phyloP scores from a whole-genome alignment of 2,797 vertebrate genomes.

The Smutsia gigantea region DNA sequence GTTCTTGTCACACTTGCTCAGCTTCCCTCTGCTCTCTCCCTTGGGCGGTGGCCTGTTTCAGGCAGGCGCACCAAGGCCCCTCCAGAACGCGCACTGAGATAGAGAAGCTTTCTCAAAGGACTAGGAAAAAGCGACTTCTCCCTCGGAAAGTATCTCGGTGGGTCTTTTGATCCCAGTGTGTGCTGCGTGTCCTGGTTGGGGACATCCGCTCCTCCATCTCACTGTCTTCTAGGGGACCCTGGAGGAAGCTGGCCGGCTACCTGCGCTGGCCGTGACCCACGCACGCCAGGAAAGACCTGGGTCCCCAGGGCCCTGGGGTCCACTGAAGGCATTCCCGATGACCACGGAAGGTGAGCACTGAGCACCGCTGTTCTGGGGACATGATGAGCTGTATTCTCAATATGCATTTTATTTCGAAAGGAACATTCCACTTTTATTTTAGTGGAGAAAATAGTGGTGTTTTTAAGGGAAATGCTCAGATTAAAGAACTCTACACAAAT shows the following conservation, averaged over 20 bases:
- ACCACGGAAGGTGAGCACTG: not conserved
- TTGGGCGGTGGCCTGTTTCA: not conserved
- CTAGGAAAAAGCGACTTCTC: not conserved
- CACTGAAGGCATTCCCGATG: not conserved
- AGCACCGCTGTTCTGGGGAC: not conserved
- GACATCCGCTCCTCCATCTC: not conserved
- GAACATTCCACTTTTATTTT: not conserved
- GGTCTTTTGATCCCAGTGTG: rapidly evolving
- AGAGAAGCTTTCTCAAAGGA: not conserved
- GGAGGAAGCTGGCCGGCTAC: not conserved
- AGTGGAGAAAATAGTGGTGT: not conserved
- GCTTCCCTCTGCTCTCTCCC: not conserved
- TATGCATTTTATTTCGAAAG: not conserved
- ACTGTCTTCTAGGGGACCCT: not conserved
- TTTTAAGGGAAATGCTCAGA: not conserved
- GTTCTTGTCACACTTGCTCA: not conserved
- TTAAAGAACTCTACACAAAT: not conserved
- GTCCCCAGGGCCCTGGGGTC: too few relatives aligned
- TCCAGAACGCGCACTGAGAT: not conserved
- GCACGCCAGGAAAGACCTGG: rapidly evolving
- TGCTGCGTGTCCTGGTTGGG: rapidly evolving
- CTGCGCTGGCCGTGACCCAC: rapidly evolving
- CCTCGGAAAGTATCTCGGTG: not conserved
- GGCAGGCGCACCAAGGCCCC: not conserved
- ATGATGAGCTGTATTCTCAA: not conserved